Percentiles rank a stretch among this genome's conserved stretches.
Conservation (phyloP, 2,888 invertebrate species). For the Seladonia tumulorum region DNA sequence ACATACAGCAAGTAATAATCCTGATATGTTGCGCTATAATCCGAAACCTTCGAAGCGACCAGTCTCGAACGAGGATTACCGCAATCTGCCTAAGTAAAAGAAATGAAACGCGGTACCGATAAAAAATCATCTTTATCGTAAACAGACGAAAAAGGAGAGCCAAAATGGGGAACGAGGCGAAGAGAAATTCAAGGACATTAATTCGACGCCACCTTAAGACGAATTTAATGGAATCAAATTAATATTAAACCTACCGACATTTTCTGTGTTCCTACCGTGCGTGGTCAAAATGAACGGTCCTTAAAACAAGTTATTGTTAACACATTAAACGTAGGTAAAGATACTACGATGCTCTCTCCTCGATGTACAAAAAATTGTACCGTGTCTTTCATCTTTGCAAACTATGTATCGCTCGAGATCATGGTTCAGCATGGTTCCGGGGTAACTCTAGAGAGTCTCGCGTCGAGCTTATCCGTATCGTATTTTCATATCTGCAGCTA, state of each 20-base stretch:
- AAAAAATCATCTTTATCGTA: neutral
- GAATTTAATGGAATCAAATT: constrained; percentile 1
- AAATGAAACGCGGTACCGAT: neutral
- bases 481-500: neutral
- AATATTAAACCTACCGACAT: too few relatives aligned
- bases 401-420: neutral
- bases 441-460: neutral
- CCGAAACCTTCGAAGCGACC: neutral
- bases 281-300: too few relatives aligned
- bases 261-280: too few relatives aligned
- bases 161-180: neutral
- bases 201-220: neutral
- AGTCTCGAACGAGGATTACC: neutral
- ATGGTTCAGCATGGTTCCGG: neutral
- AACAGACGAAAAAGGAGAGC: neutral
- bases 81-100: neutral
- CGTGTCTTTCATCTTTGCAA: too few relatives aligned
- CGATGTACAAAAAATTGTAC: too few relatives aligned
- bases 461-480: neutral
- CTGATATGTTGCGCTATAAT: neutral
- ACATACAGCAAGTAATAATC: neutral
- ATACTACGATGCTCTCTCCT: too few relatives aligned
- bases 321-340: too few relatives aligned
- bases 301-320: too few relatives aligned
- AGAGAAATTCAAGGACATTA: neutral